Evolutionary conservation across 2,888 invertebrate genomes (phyloP), one percentile per base, ranked within the genome.

Genomic region (Dynastes tityus): DNA sequence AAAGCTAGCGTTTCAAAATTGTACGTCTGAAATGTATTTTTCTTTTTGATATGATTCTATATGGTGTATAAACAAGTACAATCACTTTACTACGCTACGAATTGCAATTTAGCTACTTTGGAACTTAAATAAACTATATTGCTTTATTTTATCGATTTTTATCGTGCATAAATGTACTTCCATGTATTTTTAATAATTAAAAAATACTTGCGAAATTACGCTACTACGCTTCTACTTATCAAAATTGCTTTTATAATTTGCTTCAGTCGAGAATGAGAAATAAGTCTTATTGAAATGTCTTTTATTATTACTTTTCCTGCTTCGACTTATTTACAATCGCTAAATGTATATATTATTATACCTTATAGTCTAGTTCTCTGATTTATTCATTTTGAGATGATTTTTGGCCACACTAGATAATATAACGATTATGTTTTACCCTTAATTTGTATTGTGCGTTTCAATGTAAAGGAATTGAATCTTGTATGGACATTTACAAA

Each of bases 401-500:
- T 37, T 40, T 73, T 73, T 73, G 73, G 73, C 73, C 73, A 61
- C 61, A 45, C 61, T 61, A 74, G 13, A 6, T 53, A 55, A 40
- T 65, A 40, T 40, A 4, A 37, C 8, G 27, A 27, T 27, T 68
- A 51, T 11, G 16, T 65, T 65, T 68, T 51, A 29, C 58, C n/a
- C 22, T 40, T 73, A 67, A 45, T 67, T 61, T 9, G 32, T 22
- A 71, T 73, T 73, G 73, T 73, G 73, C 73, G 73, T 55, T 40
- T 58, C 58, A 13, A 68, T 73, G 22, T 55, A 67, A 67, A 67
- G 22, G 2, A 63, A 22, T 32, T 13, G 29, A 3, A 29, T 68
- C n/a, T 45, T 27, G 5, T 6, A 22, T 37, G 9, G n/a, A 74
- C 73, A 74, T 74, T 74, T 74, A 74, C 73, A 74, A 74, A 74